A percentile compares a stretch with the other conserved stretches of the same genome.
phyloP scores from a whole-genome alignment of 1,140 invertebrate genomes.

The Hestina assimilis region DNA sequence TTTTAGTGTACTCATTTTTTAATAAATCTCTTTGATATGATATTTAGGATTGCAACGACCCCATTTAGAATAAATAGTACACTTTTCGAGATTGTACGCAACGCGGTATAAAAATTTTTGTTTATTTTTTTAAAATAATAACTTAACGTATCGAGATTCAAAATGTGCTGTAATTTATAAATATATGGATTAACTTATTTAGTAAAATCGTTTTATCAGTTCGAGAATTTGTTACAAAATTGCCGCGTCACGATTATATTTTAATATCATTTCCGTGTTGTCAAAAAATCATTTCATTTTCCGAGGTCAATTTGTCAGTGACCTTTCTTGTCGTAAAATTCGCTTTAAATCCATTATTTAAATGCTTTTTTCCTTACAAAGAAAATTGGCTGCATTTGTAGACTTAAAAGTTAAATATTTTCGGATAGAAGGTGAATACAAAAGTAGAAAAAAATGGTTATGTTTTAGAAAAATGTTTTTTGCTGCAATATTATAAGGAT shows the following conservation, averaged over 20 bases:
- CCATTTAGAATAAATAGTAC: no score
- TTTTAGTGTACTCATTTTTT: conserved; percentile 30
- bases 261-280: no score
- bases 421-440: conserved; percentile 4
- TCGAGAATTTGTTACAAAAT: background rate
- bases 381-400: conserved; percentile 12
- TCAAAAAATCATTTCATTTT: no score
- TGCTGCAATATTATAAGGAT: conserved; percentile 13
- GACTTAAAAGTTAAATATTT: conserved; percentile 7
- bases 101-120: background rate
- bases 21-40: conserved; percentile 57
- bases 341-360: conserved; percentile 1
- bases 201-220: background rate
- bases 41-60: conserved; percentile 47
- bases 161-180: background rate
- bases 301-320: no score
- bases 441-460: conserved; percentile 23
- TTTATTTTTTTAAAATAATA: no score
- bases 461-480: conserved; percentile 7
- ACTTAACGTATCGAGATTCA: background rate
- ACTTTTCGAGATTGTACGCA: no score
- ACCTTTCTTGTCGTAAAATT: background rate
- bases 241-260: background rate
- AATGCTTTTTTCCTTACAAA: background rate
- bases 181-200: background rate